Evolutionary conservation across 1,140 invertebrate species (phyloP).

Genomic region (Trichoplusia ni): DNA sequence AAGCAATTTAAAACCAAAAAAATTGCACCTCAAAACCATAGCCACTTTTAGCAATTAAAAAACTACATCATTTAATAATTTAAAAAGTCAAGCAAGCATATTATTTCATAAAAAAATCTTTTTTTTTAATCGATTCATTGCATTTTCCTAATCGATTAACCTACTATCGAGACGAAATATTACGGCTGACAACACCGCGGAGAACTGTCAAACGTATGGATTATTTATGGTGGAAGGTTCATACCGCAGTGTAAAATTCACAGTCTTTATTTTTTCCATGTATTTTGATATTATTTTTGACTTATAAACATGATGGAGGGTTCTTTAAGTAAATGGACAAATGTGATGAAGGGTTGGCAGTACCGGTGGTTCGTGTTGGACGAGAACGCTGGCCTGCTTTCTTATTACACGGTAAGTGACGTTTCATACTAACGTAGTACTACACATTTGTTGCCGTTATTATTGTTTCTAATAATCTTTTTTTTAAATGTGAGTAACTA

Average conservation of each 20-base stretch:
- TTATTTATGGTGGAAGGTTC: slow-evolving; percentile 66
- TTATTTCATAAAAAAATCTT: too few species aligned
- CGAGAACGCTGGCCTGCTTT: slow-evolving; percentile 95
- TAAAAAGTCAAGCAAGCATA: too few species aligned
- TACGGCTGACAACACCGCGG: slow-evolving; percentile 44
- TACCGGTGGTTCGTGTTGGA: slow-evolving; percentile 99
- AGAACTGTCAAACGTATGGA: slow-evolving; percentile 70
- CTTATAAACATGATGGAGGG: slow-evolving; percentile 92
- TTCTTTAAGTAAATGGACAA: slow-evolving; percentile 99
- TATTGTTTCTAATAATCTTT: not conserved
- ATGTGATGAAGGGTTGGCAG: slow-evolving; percentile 99
- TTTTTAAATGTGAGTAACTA: too few species aligned
- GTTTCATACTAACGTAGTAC: slow-evolving; percentile 41
- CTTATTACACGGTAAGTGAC: slow-evolving; percentile 97
- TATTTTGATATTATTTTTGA: slow-evolving; percentile 61
- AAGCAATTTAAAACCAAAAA: too few species aligned
- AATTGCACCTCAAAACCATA: too few species aligned
- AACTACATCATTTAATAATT: too few species aligned
- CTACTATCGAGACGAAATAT: slow-evolving; percentile 10
- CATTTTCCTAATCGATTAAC: not conserved
- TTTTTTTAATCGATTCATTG: too few species aligned
- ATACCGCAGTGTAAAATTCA: slow-evolving; percentile 64
- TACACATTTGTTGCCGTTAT: slow-evolving; percentile 20
- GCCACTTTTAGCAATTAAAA: too few species aligned
- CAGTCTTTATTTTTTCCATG: slow-evolving; percentile 69